These are phyloP conservation scores for Pinctada fucata DNA, from an alignment of 2,888 invertebrate species.

Conservation along the genomic window DNA sequence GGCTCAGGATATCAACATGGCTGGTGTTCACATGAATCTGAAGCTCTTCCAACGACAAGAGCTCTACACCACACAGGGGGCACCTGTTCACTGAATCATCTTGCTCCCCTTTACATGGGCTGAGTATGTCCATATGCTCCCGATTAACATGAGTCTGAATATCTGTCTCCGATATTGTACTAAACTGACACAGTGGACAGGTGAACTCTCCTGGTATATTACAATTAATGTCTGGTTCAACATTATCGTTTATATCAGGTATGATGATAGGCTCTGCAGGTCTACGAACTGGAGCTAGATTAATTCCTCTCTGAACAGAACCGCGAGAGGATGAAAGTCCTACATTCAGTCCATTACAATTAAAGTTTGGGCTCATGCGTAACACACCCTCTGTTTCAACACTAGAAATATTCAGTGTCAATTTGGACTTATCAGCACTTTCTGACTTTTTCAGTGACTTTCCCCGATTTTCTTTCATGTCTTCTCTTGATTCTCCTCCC, in stretches of 20 bases:
- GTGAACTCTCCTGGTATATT: constrained; percentile 59
- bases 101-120: constrained; percentile 46
- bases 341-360: not conserved
- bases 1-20: constrained; percentile 88
- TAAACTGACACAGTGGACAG: constrained; percentile 90
- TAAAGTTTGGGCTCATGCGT: constrained; percentile 12
- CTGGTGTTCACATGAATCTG: constrained; percentile 92
- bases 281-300: not conserved
- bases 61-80: constrained; percentile 87
- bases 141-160: constrained; percentile 88
- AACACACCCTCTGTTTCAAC: constrained; percentile 15
- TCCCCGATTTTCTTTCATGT: constrained; percentile 2
- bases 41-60: constrained; percentile 82
- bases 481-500: not conserved
- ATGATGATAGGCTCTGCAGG: constrained; percentile 30
- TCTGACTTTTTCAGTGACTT: constrained; percentile 3
- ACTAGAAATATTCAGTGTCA: not conserved
- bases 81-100: constrained; percentile 78
- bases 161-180: constrained; percentile 85
- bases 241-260: constrained; percentile 60
- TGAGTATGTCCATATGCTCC: constrained; percentile 82
- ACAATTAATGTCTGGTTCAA: constrained; percentile 58
- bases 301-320: constrained; percentile 1
- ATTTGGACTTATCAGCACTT: constrained; percentile 8
- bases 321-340: constrained; percentile 5